Evolutionary conservation across 2,888 invertebrate species (phyloP).

Genomic region (Papilio elwesi): DNA sequence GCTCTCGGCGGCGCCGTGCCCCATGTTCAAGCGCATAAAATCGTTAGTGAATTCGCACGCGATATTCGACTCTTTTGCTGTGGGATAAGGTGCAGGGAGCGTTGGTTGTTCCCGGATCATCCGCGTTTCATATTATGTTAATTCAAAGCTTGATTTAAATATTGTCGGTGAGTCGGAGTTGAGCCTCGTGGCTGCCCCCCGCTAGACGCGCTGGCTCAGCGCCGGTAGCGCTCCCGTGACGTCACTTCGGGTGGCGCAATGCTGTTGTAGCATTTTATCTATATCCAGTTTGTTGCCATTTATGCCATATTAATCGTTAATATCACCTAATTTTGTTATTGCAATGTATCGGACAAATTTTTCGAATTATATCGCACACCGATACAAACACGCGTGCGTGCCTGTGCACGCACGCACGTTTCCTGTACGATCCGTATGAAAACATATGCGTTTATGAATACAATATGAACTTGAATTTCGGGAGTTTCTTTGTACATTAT

Average conservation of each 20-base stretch:
- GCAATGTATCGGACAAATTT: no score
- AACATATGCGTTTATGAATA: no score
- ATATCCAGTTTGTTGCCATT: conserved; percentile 1
- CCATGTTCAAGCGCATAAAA: conserved; percentile 27
- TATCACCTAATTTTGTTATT: background rate
- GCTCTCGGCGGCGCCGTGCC: conserved; percentile 15
- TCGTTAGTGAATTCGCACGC: background rate
- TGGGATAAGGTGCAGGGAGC: conserved; percentile 19
- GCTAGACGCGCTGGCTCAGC: conserved; percentile 11
- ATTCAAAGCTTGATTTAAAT: conserved; percentile 38
- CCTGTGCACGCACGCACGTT: no score
- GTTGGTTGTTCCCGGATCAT: conserved; percentile 10
- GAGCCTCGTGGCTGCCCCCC: conserved; percentile 6
- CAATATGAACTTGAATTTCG: no score
- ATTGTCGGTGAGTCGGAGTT: conserved; percentile 24
- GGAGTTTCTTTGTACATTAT: background rate
- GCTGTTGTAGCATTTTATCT: background rate
- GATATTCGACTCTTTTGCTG: conserved; percentile 10
- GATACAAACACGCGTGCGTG: no score
- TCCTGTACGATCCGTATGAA: no score
- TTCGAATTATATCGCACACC: no score
- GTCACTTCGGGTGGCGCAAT: conserved; percentile 3
- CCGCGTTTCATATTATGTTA: conserved; percentile 37
- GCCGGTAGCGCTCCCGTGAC: background rate
- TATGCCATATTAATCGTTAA: background rate